Evolutionary conservation across 2,888 invertebrate species (phyloP).

Genomic region (Ramazzottius varieornatus): DNA sequence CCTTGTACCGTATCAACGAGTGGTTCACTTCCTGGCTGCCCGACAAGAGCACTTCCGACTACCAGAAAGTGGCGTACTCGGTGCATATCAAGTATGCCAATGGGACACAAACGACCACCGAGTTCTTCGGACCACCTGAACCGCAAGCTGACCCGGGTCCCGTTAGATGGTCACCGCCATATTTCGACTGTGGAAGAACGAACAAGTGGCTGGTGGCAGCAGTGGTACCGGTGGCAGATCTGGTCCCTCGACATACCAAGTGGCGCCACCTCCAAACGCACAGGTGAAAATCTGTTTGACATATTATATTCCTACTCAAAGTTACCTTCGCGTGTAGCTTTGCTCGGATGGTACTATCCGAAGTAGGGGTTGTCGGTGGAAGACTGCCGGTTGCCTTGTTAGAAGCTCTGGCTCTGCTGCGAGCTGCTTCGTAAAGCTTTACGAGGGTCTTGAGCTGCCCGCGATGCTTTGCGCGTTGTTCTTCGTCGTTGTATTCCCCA

Average conservation of each 20-base stretch:
- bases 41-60: slow-evolving; percentile 51
- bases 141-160: too few species aligned
- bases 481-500: too few species aligned
- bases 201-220: slow-evolving; percentile 86
- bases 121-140: slow-evolving; percentile 71
- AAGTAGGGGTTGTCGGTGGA: too few species aligned
- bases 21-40: slow-evolving; percentile 64
- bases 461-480: too few species aligned
- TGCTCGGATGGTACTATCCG: too few species aligned
- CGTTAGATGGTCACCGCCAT: slow-evolving; percentile 73
- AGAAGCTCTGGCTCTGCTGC: too few species aligned
- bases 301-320: too few species aligned
- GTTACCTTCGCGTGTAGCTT: too few species aligned
- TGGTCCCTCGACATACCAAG: slow-evolving; percentile 70
- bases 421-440: too few species aligned
- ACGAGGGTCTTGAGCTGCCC: too few species aligned
- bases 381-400: too few species aligned
- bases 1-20: slow-evolving; percentile 66
- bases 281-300: too few species aligned
- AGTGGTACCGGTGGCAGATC: slow-evolving; percentile 76
- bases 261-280: slow-evolving; percentile 69
- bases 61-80: slow-evolving; percentile 58
- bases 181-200: slow-evolving; percentile 79
- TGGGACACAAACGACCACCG: slow-evolving; percentile 78
- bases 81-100: slow-evolving; percentile 73